phyloP scores from a whole-genome alignment of 53 echinoderm and acorn worm genomes.

The Actinopyga echinites region DNA sequence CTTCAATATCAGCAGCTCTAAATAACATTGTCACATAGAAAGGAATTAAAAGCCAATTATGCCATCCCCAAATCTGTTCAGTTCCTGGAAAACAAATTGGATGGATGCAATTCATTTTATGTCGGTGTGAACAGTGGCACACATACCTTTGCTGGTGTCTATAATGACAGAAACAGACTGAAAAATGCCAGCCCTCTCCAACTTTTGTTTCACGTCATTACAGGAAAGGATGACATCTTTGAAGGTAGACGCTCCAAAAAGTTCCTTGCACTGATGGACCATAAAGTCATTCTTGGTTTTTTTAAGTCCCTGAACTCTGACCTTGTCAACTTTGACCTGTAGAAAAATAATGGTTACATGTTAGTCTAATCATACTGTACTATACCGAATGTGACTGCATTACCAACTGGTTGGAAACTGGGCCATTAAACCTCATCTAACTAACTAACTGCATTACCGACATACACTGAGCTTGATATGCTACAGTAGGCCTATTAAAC shows the following conservation, averaged over 20 bases:
- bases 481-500: background rate
- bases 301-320: conserved; percentile 75
- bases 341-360: background rate
- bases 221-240: conserved; percentile 84
- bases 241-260: conserved; percentile 78
- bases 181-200: conserved; percentile 84
- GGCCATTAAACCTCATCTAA: too few relatives aligned
- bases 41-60: too few relatives aligned
- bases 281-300: conserved; percentile 89
- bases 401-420: background rate
- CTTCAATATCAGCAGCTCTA: too few relatives aligned
- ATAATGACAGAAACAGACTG: conserved; percentile 77
- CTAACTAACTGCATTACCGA: too few relatives aligned
- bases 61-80: too few relatives aligned
- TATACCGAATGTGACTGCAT: background rate
- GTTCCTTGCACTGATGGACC: conserved; percentile 69
- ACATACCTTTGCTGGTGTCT: conserved; percentile 92
- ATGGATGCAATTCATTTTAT: background rate
- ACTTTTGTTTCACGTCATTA: conserved; percentile 70
- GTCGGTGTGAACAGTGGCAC: background rate
- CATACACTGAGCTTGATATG: too few relatives aligned
- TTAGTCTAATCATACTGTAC: background rate
- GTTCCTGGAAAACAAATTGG: too few relatives aligned
- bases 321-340: conserved; percentile 80
- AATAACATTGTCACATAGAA: too few relatives aligned